Conservation (phyloP, 2,888 invertebrate genomes). For the Thalpophila matura region DNA sequence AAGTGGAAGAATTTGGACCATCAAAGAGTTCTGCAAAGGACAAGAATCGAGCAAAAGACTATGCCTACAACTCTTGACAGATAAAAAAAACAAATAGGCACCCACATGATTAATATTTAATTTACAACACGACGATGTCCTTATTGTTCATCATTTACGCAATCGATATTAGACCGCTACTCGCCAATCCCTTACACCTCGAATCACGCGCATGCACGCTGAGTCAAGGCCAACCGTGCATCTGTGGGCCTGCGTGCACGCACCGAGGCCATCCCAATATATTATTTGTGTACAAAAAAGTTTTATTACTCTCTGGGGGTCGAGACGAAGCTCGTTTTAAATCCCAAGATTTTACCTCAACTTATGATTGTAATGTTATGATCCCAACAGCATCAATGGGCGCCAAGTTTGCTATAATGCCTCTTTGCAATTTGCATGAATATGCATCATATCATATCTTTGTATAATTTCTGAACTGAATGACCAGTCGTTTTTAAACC, state of each 20-base stretch:
- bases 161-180: slow-evolving; percentile 40
- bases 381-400: slow-evolving; percentile 11
- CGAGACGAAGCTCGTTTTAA: slow-evolving; percentile 54
- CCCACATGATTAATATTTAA: neutral
- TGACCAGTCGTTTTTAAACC: slow-evolving; percentile 13
- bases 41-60: neutral
- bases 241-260: slow-evolving; percentile 65
- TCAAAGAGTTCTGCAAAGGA: neutral
- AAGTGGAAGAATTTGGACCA: neutral
- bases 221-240: slow-evolving; percentile 74
- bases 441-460: slow-evolving; percentile 1
- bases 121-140: slow-evolving; percentile 10
- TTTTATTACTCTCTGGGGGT: slow-evolving; percentile 63
- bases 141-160: slow-evolving; percentile 19
- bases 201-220: slow-evolving; percentile 50
- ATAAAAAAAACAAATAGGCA: neutral
- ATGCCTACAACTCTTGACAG: neutral
- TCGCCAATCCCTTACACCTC: slow-evolving; percentile 48
- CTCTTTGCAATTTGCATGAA: slow-evolving; percentile 16
- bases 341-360: slow-evolving; percentile 33
- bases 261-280: slow-evolving; percentile 69
- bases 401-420: slow-evolving; percentile 4
- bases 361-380: slow-evolving; percentile 39
- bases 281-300: slow-evolving; percentile 69
- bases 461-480: slow-evolving; percentile 1